phyloP scores from a whole-genome alignment of 1,140 invertebrate genomes.

The Dendroctonus valens region DNA sequence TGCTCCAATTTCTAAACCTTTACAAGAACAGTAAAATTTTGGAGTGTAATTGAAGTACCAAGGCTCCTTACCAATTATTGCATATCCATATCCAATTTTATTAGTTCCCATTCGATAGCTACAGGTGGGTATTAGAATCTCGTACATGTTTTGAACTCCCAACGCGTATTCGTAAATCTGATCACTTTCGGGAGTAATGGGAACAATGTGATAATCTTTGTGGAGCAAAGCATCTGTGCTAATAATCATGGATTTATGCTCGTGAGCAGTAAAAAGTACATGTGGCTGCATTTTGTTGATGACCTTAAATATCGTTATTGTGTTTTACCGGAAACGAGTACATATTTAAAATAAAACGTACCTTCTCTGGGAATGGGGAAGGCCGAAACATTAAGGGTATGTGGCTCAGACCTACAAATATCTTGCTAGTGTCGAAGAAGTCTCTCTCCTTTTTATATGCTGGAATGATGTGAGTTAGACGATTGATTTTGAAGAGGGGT shows the following conservation, averaged over 20 bases:
- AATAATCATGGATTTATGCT: constrained; percentile 68
- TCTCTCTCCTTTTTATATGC: constrained; percentile 56
- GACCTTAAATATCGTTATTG: constrained; percentile 50
- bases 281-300: constrained; percentile 67
- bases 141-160: constrained; percentile 61
- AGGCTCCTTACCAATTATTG: constrained; percentile 69
- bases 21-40: too few species aligned
- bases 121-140: constrained; percentile 88
- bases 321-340: neutral
- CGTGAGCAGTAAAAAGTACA: constrained; percentile 82
- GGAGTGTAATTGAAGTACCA: too few species aligned
- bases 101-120: constrained; percentile 90
- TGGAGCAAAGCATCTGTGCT: constrained; percentile 53
- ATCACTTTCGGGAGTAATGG: constrained; percentile 53
- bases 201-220: constrained; percentile 52
- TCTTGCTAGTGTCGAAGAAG: constrained; percentile 59
- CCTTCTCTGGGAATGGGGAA: constrained; percentile 61
- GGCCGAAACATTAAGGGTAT: constrained; percentile 65
- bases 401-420: constrained; percentile 70
- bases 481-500: constrained; percentile 69
- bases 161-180: constrained; percentile 53
- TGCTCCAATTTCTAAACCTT: too few species aligned
- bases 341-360: constrained; percentile 36
- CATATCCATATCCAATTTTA: constrained; percentile 82
- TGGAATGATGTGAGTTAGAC: constrained; percentile 57